These are phyloP conservation scores for Psophia crepitans DNA, from an alignment of 2,113 vertebrate species.

Conservation along the genomic window DNA sequence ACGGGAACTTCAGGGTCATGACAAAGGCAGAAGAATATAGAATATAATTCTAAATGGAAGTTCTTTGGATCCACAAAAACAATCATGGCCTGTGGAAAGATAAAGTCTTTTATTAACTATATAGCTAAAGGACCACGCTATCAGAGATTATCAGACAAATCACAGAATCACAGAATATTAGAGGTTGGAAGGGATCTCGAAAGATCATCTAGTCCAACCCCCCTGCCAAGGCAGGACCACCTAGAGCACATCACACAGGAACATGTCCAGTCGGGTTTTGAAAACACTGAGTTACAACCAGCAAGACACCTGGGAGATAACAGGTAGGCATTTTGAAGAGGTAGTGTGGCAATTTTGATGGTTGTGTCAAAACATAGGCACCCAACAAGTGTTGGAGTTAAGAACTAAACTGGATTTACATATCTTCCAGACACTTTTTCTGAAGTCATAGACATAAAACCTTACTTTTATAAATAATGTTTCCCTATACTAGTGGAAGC, in stretches of 20 bases:
- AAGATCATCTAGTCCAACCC: too few relatives aligned
- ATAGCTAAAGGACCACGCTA: not conserved
- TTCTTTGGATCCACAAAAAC: slow-evolving; percentile 89
- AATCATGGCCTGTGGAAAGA: slow-evolving; percentile 84
- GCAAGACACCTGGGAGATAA: not conserved
- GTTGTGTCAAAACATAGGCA: not conserved
- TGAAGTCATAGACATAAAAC: not conserved
- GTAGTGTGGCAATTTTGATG: not conserved
- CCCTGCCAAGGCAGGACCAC: too few relatives aligned
- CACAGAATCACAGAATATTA: too few relatives aligned
- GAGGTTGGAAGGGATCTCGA: too few relatives aligned
- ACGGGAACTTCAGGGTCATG: slow-evolving; percentile 90
- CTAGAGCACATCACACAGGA: too few relatives aligned
- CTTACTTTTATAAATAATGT: not conserved
- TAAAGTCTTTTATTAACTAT: not conserved
- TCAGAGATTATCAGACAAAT: not conserved
- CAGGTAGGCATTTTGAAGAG: not conserved
- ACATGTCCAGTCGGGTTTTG: too few relatives aligned
- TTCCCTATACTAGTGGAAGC: not conserved
- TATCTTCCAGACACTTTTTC: not conserved
- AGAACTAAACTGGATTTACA: not conserved
- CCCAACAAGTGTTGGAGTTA: not conserved
- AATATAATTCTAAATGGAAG: slow-evolving; percentile 90
- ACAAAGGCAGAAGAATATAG: slow-evolving; percentile 90
- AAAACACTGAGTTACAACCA: not conserved